Evolutionary conservation across 2,888 invertebrate genomes (phyloP).

Genomic region (Drosophila bunnanda): DNA sequence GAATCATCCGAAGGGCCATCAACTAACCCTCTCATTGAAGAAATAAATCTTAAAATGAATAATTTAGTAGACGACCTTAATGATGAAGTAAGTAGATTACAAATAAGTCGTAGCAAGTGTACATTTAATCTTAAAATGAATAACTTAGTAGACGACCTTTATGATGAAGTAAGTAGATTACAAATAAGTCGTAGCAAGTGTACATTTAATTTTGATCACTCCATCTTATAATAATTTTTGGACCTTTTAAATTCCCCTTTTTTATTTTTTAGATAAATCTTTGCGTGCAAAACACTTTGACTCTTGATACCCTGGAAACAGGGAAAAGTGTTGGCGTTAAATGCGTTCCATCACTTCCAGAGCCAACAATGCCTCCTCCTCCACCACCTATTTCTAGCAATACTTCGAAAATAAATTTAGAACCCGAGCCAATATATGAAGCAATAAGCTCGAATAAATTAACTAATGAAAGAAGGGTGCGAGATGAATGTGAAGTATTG

Average conservation of each 20-base stretch:
- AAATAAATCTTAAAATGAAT: constrained; percentile 94
- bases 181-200: background rate
- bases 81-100: constrained; percentile 87
- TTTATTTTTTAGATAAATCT: constrained; percentile 86
- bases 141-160: constrained; percentile 91
- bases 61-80: constrained; percentile 92
- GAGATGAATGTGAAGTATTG: constrained; percentile 1
- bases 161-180: constrained; percentile 88
- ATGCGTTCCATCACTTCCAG: constrained; percentile 88
- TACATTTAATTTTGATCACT: background rate
- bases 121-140: constrained; percentile 87
- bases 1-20: constrained; percentile 89
- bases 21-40: constrained; percentile 90
- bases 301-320: constrained; percentile 7
- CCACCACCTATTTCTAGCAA: constrained; percentile 86
- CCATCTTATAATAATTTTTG: background rate
- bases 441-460: constrained; percentile 86
- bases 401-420: constrained; percentile 7
- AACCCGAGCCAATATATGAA: constrained; percentile 93
- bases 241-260: background rate
- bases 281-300: constrained; percentile 86
- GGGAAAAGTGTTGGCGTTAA: constrained; percentile 84
- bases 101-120: background rate
- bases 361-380: constrained; percentile 91
- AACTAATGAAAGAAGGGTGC: background rate